Conservation (phyloP, 2,113 vertebrate species). For the Oncorhynchus mykiss region DNA sequence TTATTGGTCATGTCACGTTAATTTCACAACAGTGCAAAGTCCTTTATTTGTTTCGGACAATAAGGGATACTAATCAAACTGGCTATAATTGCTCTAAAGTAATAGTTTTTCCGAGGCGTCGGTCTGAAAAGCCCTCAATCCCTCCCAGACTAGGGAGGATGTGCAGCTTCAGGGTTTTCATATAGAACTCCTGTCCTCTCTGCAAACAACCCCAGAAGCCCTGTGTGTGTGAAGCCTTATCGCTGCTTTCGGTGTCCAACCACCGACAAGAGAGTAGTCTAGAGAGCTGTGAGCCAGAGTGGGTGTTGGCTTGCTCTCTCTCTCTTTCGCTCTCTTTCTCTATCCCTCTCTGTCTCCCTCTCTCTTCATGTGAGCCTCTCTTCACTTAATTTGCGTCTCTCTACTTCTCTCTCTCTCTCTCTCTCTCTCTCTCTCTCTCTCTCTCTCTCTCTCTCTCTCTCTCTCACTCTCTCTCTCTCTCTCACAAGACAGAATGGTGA, state of each 20-base stretch:
- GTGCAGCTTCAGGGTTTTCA: too few species aligned
- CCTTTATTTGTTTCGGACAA: too few species aligned
- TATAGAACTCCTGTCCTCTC: neutral
- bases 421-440: neutral
- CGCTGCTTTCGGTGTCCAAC: neutral
- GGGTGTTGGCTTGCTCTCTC: neutral
- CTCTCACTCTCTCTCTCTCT: conserved; percentile 1
- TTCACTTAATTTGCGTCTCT: neutral
- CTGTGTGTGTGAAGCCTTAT: neutral
- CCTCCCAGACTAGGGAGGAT: too few species aligned
- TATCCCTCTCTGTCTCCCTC: neutral
- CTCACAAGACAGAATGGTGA: conserved; percentile 45
- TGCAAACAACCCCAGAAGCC: neutral
- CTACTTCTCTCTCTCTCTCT: neutral
- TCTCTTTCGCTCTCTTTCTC: neutral
- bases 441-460: neutral
- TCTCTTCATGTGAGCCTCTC: neutral
- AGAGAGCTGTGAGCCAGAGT: neutral
- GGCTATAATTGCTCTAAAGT: too few species aligned
- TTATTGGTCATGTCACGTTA: too few species aligned
- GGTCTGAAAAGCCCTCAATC: too few species aligned
- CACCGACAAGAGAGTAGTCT: neutral
- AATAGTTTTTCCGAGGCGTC: too few species aligned
- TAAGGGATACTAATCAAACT: too few species aligned
- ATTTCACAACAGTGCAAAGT: too few species aligned